Evolutionary conservation across 2,797 vertebrate species (phyloP), one percentile per base, ranked within the genome.

Genomic region (Melanotaenia parkinsoni): DNA sequence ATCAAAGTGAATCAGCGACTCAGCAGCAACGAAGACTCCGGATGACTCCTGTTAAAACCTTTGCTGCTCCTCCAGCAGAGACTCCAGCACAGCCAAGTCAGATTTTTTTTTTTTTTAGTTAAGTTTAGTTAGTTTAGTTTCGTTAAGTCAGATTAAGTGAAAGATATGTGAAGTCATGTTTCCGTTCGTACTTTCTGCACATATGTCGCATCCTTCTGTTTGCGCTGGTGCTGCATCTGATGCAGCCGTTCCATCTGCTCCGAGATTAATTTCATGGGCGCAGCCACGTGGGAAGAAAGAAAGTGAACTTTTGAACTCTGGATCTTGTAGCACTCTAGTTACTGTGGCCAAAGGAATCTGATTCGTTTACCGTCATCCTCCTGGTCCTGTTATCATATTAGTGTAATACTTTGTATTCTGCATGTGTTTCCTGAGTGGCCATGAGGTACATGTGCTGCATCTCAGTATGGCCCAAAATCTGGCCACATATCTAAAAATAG

Each of bases 401-500:
- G 53, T 30, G 5, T 6, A 8, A n/a, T n/a, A 47, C 43, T 45
- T 45, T 7, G 24, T 28, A 5, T 2, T 53, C 50, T 13, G 22
- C 5, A 2, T 22, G 50, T 1, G 7, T 51, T 12, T 12, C 22
- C 11, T 7, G n/a, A 22, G n/a, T 43, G 40, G 43, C 43, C 18
- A 20, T 45, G 43, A 54, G 53, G 53, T 28, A 24, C 24, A 54
- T 12, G 24, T 43, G 62, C 53, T 43, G 40, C 33, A 58, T 57
- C 20, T 2, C 56, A 72, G 57, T 79, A 77, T 67, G 43, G 4
- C 43, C 18, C 5, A 43, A 43, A 4, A 43, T 43, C 14, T 72
- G 38, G 57, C 30, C 38, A 35, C 13, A 18, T 24, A 22, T 76
- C 61, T 54, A 80, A 77, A 76, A 82, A 79, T 67, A 85, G 80